Evolutionary conservation across 2,113 vertebrate genomes (phyloP).

Genomic region (Myrmecophaga tridactyla): DNA sequence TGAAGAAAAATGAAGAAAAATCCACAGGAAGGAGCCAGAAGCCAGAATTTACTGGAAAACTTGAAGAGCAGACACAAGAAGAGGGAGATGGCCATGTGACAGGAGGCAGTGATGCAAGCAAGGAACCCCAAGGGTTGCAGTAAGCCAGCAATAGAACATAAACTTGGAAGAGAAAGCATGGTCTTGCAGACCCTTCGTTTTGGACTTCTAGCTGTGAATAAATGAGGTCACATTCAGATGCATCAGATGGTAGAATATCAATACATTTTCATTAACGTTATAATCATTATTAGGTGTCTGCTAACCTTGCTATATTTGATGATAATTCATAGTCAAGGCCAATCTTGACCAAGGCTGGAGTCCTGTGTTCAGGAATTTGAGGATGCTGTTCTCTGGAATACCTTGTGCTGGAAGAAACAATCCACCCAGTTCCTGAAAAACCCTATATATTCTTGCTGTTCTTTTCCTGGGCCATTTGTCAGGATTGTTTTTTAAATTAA

Average conservation of each 20-base stretch:
- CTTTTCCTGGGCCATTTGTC: background rate
- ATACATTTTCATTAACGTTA: background rate
- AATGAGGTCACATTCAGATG: background rate
- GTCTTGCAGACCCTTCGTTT: too few relatives aligned
- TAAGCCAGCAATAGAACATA: too few relatives aligned
- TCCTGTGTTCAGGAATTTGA: background rate
- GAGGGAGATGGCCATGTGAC: too few relatives aligned
- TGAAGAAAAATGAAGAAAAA: too few relatives aligned
- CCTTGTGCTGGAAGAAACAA: background rate
- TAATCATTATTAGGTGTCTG: background rate
- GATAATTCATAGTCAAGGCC: background rate
- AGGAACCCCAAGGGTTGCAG: too few relatives aligned
- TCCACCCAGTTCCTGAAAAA: background rate
- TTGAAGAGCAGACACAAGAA: too few relatives aligned
- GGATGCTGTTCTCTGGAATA: background rate
- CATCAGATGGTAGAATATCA: background rate
- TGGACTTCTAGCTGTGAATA: too few relatives aligned
- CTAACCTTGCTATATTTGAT: background rate
- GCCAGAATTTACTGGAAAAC: too few relatives aligned
- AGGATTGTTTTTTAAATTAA: background rate
- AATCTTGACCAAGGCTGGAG: too few relatives aligned
- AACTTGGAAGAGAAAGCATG: too few relatives aligned
- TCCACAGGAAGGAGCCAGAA: too few relatives aligned
- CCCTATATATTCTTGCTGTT: background rate
- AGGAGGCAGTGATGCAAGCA: too few relatives aligned